Base-by-base conservation (phyloP, 2,113 vertebrate species). In the Argyrosomus japonicus region DNA sequence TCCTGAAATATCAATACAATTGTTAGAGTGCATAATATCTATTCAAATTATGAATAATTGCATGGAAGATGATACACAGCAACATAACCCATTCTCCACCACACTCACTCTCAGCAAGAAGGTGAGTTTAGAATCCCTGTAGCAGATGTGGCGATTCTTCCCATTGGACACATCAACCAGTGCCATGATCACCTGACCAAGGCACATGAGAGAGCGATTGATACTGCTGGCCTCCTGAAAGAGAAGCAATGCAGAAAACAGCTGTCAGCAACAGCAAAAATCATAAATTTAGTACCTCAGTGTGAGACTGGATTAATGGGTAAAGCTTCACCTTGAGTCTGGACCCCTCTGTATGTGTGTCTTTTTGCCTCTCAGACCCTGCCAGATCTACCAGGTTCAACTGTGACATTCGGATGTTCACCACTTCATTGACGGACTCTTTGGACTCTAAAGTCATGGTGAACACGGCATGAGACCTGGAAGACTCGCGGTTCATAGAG, bases 401-500 rank as follows among this genome's bases (percentile, higher is more conserved):
- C 62, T 97, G 95, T 68, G 97, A 99, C 51, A 93, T 97, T 2
- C 97, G 93, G 48, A 99, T 99, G 81, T 99, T 99, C 78, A 99
- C 97, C 56, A 96, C 80, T 53, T 97, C 97, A 0, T 93, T 96
- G 75, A 88, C 93, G 3, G 96, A 96, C 91, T 99, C 97, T 94
- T 99, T 97, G 18, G 98, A 99, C 90, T 99, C 97, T 62, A 99
- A 63, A 0, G 95, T 97, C 92, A 99, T 95, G 19, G 97, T 98
- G 85, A 99, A 99, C 74, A 99, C 98, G 0, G 98, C 98, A 0
- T 99, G 98, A 2, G 98, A 99, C 70, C 98, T 95, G 0, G 98
- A 99, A 0, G 98, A 99, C 71, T 99, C 98, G 0, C 98, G 96
- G 68, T 99, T 99, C 98, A 99, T 99, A 0, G 98, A 99, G 5